Conservation (phyloP, 2,113 vertebrate species). For the Saguinus imperator region DNA sequence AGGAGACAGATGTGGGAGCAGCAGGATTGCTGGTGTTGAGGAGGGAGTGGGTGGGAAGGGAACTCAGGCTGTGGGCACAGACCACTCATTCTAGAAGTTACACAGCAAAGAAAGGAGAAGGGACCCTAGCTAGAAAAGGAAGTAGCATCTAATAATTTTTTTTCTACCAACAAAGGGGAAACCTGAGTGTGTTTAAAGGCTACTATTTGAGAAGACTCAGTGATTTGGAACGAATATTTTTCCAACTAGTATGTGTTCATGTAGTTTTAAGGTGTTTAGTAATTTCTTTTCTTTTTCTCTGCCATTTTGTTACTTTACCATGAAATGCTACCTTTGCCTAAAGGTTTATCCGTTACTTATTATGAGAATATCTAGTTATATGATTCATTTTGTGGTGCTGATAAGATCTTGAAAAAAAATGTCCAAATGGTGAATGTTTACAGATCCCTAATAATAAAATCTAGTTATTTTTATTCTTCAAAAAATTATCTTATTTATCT, state of each 20-base stretch:
- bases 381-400: not conserved
- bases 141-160: not conserved
- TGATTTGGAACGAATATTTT: not conserved
- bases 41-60: not conserved
- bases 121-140: not conserved
- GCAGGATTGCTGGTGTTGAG: not conserved
- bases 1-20: not conserved
- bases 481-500: not conserved
- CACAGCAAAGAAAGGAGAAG: not conserved
- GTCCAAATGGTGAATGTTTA: not conserved
- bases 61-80: not conserved
- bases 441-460: conserved; percentile 17
- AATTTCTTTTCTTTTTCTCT: conserved; percentile 30
- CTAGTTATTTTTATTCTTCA: not conserved
- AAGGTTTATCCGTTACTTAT: not conserved
- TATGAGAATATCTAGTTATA: not conserved
- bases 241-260: not conserved
- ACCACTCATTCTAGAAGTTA: conserved; percentile 34
- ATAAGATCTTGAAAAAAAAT: not conserved
- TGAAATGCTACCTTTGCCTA: not conserved
- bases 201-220: conserved; percentile 12
- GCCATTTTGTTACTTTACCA: conserved; percentile 36
- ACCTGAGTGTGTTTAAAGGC: not conserved
- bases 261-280: not conserved
- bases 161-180: not conserved